Base-by-base conservation (phyloP, 2,113 vertebrate species). In the Okapia johnstoni region DNA sequence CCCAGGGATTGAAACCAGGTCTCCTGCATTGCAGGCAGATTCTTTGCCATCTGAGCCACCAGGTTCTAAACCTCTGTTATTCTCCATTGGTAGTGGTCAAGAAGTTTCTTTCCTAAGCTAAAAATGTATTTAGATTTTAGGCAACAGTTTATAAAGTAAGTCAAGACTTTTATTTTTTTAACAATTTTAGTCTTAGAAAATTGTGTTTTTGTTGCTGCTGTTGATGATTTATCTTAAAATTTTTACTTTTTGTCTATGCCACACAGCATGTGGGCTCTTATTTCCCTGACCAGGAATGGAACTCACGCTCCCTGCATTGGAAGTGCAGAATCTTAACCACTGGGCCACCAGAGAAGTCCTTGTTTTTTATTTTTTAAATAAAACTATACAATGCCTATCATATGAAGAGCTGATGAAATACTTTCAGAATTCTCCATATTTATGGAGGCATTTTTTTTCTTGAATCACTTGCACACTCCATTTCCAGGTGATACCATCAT, bases 401-500 rank as follows among this genome's bases (percentile, higher is more conserved):
- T 11, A 14, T 1, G 36, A 52, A 79, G 73, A 84, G 79, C 36
- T 19, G 40, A 40, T 54, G 17, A 85, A 93, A 70, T 12, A 2
- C 55, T 48, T 84, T 80, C 11, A 8, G 5, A 8, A 17, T 17
- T 91, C 26, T 55, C 50, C 61, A 48, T 60, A 77, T 92, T 54
- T 43, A 52, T n/a, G 2, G 73, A 85, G 77, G 25, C 6, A 10
- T 6, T 46, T 88, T 73, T 79, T 48, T 48, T 25, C 73, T 92
- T 54, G 12, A 86, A 26, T 95, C 36, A 52, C 12, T 26, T 7
- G 19, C 63, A 90, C 17, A 58, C 66, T 70, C 86, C 90, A 94
- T 97, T 98, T 98, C 96, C 96, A 98, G 98, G 98, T 99, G 98
- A 98, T 97, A 98, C 98, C 97, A 98, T 98, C 92, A 54, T 92